phyloP scores from a whole-genome alignment of 2,113 vertebrate species.

The Cacatua alba region DNA sequence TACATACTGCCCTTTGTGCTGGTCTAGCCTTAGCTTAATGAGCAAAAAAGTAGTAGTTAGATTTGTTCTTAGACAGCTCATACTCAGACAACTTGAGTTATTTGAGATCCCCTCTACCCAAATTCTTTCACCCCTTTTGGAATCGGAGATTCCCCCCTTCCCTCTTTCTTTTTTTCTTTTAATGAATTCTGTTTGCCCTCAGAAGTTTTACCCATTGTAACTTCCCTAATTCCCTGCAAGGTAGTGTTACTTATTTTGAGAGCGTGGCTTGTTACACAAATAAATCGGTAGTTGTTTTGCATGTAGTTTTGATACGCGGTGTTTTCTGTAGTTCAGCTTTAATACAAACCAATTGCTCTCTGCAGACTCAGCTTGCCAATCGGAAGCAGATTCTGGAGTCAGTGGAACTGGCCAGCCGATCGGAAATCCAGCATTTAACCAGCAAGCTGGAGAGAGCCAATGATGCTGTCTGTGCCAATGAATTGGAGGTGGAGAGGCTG shows the following conservation, averaged over 20 bases:
- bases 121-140: not conserved
- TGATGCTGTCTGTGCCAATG: constrained; percentile 80
- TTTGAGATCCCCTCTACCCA: not conserved
- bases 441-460: constrained; percentile 82
- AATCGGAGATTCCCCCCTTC: not conserved
- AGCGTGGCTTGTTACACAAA: not conserved
- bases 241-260: not conserved
- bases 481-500: constrained; percentile 85
- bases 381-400: constrained; percentile 78
- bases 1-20: not conserved
- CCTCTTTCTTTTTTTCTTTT: not conserved
- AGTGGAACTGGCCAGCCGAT: constrained; percentile 77
- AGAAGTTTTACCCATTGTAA: accelerated
- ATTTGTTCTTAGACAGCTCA: not conserved
- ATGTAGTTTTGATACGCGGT: not conserved
- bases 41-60: not conserved
- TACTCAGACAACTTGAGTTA: not conserved
- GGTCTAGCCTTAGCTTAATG: not conserved
- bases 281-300: not conserved
- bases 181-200: not conserved
- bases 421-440: constrained; percentile 80
- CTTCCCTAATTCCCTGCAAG: not conserved
- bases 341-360: not conserved
- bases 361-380: constrained; percentile 76
- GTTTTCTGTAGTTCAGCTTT: not conserved